A percentile compares a stretch with the other conserved stretches of the same genome.
Conservation (phyloP, 2,113 vertebrate genomes). For the Brevimyrus niger region DNA sequence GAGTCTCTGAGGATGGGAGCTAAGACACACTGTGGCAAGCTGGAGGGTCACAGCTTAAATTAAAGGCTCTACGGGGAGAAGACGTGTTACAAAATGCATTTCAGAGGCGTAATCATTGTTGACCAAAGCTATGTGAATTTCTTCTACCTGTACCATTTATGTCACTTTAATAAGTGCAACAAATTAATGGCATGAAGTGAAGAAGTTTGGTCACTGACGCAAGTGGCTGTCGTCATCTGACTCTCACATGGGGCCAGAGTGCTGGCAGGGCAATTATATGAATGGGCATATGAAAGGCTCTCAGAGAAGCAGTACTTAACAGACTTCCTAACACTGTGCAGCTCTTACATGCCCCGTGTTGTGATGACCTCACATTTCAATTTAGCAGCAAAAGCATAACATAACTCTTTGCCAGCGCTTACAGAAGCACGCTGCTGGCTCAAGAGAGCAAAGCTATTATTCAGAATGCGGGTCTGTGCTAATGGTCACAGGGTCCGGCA, state of each 20-base stretch:
- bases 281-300: neutral
- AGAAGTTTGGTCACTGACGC: neutral
- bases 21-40: neutral
- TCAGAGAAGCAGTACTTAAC: neutral
- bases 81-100: neutral
- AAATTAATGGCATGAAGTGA: neutral
- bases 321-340: neutral
- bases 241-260: neutral
- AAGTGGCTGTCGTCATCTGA: neutral
- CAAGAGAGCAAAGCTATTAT: neutral
- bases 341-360: neutral
- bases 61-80: neutral
- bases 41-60: neutral
- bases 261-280: neutral
- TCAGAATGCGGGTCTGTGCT: neutral
- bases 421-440: neutral
- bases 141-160: neutral
- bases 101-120: neutral
- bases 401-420: neutral
- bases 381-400: neutral
- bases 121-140: neutral
- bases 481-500: neutral
- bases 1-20: neutral
- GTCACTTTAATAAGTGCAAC: neutral
- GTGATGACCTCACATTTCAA: neutral